Evolutionary conservation across 2,797 vertebrate genomes (phyloP), one percentile per base, ranked within the genome.

Genomic region (Sylvia borin): DNA sequence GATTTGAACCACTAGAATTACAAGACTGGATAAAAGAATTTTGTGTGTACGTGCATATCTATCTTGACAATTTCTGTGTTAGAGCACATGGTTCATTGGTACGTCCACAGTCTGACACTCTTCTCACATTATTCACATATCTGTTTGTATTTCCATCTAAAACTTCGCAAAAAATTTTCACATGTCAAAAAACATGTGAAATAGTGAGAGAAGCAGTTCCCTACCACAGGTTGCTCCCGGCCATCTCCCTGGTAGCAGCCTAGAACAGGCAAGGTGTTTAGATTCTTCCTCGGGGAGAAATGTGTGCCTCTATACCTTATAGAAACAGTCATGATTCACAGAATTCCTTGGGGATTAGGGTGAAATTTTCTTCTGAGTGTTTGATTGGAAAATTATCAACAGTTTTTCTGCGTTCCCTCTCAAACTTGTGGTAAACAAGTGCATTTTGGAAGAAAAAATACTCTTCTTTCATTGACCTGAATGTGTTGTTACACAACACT

Each of bases 391-490:
- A 91, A 82, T 57, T 34, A 48, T 81, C 34, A 67, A 73, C 16
- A 66, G 13, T 57, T 90, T 77, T 93, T 29, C 53, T 93, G 22
- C 57, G 73, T 90, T 64, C 17, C 70, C 29, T 70, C 67, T 95
- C 61, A 83, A 94, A 90, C 26, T 78, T 96, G 17, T 22, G 65
- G n/a, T 51, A 90, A 95, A 65, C 64, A 85, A 96, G 47, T 48
- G 64, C 48, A 77, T 90, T 88, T 80, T 5, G 9, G 42, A 40
- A 47, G 26, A 43, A 92, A 86, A 61, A 78, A 42, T 45, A 11
- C 77, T 61, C 25, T 34, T 32, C 31, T 31, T 55, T 80, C 11
- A 18, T 18, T 66, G 21, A 88, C 38, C 60, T 26, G 20, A 64
- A 50, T 55, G 7, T 43, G 15, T 42, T 76, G 19, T 66, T 93